Evolutionary conservation across 2,888 invertebrate species (phyloP).

Genomic region (Dasysyrphus albostriatus): DNA sequence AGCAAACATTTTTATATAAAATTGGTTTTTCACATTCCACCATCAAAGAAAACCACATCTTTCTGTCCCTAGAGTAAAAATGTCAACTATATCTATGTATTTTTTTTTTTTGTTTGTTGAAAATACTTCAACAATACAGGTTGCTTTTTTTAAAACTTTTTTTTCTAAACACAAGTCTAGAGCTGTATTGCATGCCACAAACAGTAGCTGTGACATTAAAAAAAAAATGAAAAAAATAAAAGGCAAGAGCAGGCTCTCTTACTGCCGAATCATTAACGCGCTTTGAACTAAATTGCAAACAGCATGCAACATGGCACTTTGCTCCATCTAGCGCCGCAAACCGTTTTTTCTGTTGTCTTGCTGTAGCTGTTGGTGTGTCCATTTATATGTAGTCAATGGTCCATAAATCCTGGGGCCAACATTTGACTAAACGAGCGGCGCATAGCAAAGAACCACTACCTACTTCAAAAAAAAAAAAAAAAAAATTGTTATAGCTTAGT

Average conservation of each 20-base stretch:
- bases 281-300: constrained; percentile 70
- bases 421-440: constrained; percentile 52
- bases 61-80: constrained; percentile 38
- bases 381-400: constrained; percentile 49
- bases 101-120: constrained; percentile 34
- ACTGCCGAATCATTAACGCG: constrained; percentile 59
- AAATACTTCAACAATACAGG: constrained; percentile 38
- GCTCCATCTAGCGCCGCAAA: constrained; percentile 49
- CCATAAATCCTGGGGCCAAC: constrained; percentile 67
- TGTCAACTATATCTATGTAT: constrained; percentile 42
- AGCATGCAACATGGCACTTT: constrained; percentile 71
- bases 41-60: constrained; percentile 19
- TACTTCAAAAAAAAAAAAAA: constrained; percentile 6
- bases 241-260: constrained; percentile 22
- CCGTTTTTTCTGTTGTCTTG: not conserved
- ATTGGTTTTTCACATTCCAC: not conserved
- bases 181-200: constrained; percentile 17
- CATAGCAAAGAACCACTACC: constrained; percentile 33
- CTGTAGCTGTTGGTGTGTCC: constrained; percentile 13
- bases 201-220: constrained; percentile 41
- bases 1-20: constrained; percentile 15
- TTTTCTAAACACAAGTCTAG: constrained; percentile 3
- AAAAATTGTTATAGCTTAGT: constrained; percentile 29
- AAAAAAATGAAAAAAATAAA: constrained; percentile 24
- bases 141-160: constrained; percentile 13